A percentile compares a stretch with the other conserved stretches of the same genome.
These are phyloP conservation scores for Scyliorhinus canicula DNA, from an alignment of 2,797 vertebrate genomes.

Conservation along the genomic window DNA sequence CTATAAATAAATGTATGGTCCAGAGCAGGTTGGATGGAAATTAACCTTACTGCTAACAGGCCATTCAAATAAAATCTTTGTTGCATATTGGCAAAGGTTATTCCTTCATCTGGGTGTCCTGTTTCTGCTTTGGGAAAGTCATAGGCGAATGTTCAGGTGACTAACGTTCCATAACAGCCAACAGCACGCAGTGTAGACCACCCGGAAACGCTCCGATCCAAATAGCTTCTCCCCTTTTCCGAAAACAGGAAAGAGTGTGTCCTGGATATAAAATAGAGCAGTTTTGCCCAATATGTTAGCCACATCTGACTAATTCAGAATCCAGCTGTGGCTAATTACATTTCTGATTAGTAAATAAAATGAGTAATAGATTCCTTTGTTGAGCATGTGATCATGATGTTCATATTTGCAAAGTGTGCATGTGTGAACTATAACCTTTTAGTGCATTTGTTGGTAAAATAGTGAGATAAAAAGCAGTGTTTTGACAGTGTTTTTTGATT, in stretches of 20 bases:
- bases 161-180: background rate
- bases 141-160: background rate
- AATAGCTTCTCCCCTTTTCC: constrained; percentile 5
- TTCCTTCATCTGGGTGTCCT: background rate
- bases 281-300: background rate
- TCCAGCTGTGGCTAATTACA: constrained; percentile 10
- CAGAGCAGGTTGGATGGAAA: background rate
- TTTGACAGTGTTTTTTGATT: background rate
- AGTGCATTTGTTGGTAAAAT: background rate
- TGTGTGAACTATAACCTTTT: background rate
- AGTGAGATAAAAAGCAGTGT: background rate
- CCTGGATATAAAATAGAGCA: background rate
- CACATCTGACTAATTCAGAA: background rate
- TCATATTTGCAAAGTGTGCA: background rate
- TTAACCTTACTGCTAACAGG: background rate
- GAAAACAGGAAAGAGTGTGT: background rate
- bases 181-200: background rate
- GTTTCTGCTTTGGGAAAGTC: background rate
- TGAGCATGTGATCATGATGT: background rate
- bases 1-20: background rate
- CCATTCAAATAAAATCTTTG: constrained; percentile 26
- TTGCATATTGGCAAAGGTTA: background rate
- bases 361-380: background rate
- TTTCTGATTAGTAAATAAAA: background rate
- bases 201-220: background rate